Evolutionary conservation across 2,888 invertebrate species (phyloP).

Genomic region (Prenolepis imparis): DNA sequence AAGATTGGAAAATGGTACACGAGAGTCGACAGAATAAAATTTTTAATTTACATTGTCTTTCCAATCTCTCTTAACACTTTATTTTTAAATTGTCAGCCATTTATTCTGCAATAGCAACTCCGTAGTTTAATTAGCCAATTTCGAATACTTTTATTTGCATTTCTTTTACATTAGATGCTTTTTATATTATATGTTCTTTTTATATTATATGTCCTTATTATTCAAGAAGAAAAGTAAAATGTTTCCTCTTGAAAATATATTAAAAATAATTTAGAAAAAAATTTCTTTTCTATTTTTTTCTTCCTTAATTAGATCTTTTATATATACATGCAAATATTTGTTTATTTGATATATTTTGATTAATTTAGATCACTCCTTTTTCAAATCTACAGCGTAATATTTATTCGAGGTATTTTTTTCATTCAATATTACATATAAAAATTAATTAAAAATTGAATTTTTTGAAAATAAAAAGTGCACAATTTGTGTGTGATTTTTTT

Average conservation of each 20-base stretch:
- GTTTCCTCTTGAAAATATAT: not conserved
- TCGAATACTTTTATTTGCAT: constrained; percentile 6
- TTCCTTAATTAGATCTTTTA: not conserved
- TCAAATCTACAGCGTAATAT: not conserved
- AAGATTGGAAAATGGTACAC: not conserved
- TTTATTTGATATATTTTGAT: not conserved
- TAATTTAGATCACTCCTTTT: not conserved
- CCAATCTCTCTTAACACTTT: not conserved
- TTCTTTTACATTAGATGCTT: not conserved
- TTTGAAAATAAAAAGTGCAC: not conserved
- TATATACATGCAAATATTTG: not conserved
- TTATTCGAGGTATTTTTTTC: not conserved
- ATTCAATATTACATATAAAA: not conserved
- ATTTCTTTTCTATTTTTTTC: not conserved
- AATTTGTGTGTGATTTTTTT: not conserved
- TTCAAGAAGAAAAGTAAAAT: not conserved
- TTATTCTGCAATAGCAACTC: not conserved
- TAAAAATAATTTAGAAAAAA: not conserved
- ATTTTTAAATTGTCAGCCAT: not conserved
- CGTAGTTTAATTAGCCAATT: not conserved
- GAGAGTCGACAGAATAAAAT: not conserved
- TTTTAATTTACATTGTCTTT: not conserved
- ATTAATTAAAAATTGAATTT: not conserved
- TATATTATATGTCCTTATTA: not conserved
- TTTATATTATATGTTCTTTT: not conserved